A percentile compares a stretch with the other conserved stretches of the same genome.
Evolutionary conservation across 2,113 vertebrate genomes (phyloP).

Genomic region (Vulpes lagopus): DNA sequence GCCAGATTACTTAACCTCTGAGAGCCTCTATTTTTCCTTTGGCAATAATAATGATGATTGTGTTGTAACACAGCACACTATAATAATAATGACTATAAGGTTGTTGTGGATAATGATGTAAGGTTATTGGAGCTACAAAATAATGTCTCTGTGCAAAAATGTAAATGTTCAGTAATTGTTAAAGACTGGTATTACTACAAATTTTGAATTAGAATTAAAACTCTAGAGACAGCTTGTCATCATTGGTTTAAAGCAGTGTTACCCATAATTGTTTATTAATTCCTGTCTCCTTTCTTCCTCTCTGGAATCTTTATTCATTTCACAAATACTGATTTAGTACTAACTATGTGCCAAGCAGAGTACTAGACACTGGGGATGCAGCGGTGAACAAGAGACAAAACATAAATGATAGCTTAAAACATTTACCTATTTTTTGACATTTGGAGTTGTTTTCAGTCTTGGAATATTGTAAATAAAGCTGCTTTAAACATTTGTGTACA

Average conservation of each 20-base stretch:
- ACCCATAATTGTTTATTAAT: background rate
- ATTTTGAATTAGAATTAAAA: background rate
- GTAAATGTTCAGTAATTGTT: background rate
- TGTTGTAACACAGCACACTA: background rate
- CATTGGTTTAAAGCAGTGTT: background rate
- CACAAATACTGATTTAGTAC: background rate
- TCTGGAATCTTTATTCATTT: constrained; percentile 10
- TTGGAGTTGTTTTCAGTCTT: background rate
- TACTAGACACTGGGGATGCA: background rate
- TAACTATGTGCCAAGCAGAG: background rate
- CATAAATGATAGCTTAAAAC: background rate
- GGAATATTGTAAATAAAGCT: background rate
- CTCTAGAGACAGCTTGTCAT: background rate
- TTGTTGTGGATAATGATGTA: background rate
- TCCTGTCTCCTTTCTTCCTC: background rate
- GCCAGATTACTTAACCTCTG: background rate
- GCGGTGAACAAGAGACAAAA: background rate
- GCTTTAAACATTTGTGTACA: background rate
- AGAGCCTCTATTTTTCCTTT: background rate
- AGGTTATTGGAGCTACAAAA: background rate
- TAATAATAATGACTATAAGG: background rate
- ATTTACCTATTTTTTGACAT: background rate
- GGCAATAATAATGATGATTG: background rate
- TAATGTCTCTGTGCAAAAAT: background rate
- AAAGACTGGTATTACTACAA: background rate